Base-by-base conservation (phyloP, 2,888 invertebrate genomes). In the Neoitamus cyanurus region DNA sequence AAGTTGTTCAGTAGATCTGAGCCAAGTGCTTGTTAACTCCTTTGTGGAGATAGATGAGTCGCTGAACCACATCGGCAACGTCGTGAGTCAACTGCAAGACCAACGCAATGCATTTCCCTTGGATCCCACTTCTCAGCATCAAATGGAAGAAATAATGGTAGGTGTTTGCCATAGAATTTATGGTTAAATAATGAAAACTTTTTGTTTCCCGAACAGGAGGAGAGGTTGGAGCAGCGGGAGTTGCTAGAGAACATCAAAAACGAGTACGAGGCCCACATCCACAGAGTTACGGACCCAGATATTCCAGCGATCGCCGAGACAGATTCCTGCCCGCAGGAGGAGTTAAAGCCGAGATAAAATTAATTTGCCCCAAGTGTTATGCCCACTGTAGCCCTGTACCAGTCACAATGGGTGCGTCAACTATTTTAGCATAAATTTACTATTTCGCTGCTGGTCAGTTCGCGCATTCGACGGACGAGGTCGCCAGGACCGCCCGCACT, bases 221-320 rank as follows among this genome's bases (percentile, higher is more conserved):
- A 91, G 85, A 90, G 90, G 83, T 90, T 90, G 84, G 90, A 90
- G 84, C 91, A 91, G 86, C 89, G 89, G 36, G 89, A 91, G 87
- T 88, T 91, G 84, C 89, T 88, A 85, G 89, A 90, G 70, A 89
- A 89, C 85, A 90, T 91, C 37, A 90, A 89, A 75, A 90, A 88
- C 85, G 90, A 91, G 86, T 90, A 89, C 84, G 89, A 90, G 86
- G 89, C 89, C 80, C 90, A 90, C 87, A 85, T 90, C 84, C 89
- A 89, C 73, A 86, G 86, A 46, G 69, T 69, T 48, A 72, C 75
- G 15, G 86, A 73, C 75, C 72, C 84, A 28, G 70, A 83, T 80
- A 68, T 83, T 72, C 30, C 72, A 83, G 13, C 72, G 28, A 58
- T 20, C 72, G 25, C 25, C 30, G 46, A 75, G n/a, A 34, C 31